A percentile compares a stretch with the other conserved stretches of the same genome.
Conservation (phyloP, 1,140 invertebrate genomes). For the Hyphantria cunea region DNA sequence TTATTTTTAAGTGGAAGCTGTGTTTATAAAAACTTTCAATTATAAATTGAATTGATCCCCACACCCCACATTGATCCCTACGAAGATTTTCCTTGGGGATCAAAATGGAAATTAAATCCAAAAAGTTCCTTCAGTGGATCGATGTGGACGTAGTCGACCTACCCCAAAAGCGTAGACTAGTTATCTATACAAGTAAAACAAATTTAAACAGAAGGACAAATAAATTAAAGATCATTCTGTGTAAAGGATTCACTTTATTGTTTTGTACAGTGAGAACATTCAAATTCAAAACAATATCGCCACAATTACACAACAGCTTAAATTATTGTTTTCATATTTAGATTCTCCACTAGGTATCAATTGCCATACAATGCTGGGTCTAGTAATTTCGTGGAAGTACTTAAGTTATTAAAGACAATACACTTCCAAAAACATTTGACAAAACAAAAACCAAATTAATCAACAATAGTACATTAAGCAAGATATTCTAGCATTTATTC, state of each 20-base stretch:
- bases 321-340: conserved; percentile 49
- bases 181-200: not conserved
- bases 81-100: no score
- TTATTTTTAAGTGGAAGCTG: no score
- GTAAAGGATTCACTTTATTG: conserved; percentile 73
- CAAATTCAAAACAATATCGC: conserved; percentile 71
- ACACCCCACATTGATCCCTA: no score
- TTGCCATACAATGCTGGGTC: conserved; percentile 39
- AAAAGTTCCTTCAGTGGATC: no score
- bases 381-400: conserved; percentile 46
- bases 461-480: conserved; percentile 32
- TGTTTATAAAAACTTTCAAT: no score
- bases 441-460: conserved; percentile 28
- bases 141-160: no score
- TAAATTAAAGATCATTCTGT: conserved; percentile 53
- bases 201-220: not conserved
- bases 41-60: no score
- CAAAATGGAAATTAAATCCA: no score
- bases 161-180: no score
- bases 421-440: conserved; percentile 21
- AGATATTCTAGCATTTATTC: conserved; percentile 37
- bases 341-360: conserved; percentile 38
- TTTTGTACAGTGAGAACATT: conserved; percentile 60
- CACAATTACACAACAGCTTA: conserved; percentile 57
- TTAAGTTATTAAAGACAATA: conserved; percentile 29